Evolutionary conservation across 2,113 vertebrate species (phyloP).

Genomic region (Gymnocephalus cernua): DNA sequence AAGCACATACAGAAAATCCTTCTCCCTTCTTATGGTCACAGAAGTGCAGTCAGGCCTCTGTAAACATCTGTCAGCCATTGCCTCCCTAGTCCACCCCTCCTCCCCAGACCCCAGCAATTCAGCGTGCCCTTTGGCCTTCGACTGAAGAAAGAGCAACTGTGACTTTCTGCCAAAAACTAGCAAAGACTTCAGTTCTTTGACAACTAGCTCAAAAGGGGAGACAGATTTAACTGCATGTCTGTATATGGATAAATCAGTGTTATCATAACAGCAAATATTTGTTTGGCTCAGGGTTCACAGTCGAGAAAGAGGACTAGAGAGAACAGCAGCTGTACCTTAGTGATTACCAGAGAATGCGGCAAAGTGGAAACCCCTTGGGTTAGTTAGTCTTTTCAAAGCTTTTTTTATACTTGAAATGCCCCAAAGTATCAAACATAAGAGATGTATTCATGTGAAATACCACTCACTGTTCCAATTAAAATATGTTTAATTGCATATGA

Average conservation of each 20-base stretch:
- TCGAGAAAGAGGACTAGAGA: conserved; percentile 46
- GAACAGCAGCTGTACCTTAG: conserved; percentile 42
- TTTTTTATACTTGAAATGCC: conserved; percentile 11
- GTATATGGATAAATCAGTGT: conserved; percentile 60
- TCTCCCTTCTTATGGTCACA: conserved; percentile 59
- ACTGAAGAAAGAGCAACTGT: conserved; percentile 73
- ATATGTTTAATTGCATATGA: background rate
- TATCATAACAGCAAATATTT: conserved; percentile 61
- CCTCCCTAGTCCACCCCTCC: conserved; percentile 40
- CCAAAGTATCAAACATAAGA: background rate
- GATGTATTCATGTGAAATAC: background rate
- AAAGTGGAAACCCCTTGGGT: conserved; percentile 39
- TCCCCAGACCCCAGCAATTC: conserved; percentile 70
- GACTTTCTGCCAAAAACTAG: conserved; percentile 70
- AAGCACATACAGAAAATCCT: conserved; percentile 25
- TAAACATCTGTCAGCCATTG: conserved; percentile 85
- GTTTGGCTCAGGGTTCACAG: conserved; percentile 50
- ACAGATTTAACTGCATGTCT: conserved; percentile 54
- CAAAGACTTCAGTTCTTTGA: conserved; percentile 55
- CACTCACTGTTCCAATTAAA: background rate
- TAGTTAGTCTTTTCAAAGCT: conserved; percentile 35
- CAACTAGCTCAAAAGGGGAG: conserved; percentile 47
- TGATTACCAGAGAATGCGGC: conserved; percentile 49
- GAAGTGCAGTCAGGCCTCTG: conserved; percentile 69
- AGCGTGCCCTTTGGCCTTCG: conserved; percentile 72